These are phyloP conservation scores for Holothuria glaberrima DNA, from an alignment of 35 echinoderm and acorn worm genomes.

Conservation along the genomic window DNA sequence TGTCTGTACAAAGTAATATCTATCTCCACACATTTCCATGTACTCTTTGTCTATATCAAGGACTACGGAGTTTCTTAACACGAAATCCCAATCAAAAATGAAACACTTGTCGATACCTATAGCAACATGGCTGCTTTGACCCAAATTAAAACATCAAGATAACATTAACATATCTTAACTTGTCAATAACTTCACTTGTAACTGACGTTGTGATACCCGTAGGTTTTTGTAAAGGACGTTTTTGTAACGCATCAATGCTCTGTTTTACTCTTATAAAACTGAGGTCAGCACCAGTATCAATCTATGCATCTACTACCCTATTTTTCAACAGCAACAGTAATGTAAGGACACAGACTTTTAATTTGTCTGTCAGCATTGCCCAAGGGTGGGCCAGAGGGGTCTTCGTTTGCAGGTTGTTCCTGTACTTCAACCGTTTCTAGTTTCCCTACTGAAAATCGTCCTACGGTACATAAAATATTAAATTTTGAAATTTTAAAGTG, in stretches of 20 bases:
- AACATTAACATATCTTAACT: background rate
- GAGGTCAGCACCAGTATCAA: too few species aligned
- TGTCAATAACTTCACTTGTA: too few species aligned
- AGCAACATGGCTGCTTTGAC: background rate
- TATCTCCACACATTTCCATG: background rate
- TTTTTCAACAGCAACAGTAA: background rate
- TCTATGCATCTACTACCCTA: background rate
- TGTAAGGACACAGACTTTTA: background rate
- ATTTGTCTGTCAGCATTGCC: background rate
- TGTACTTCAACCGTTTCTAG: background rate
- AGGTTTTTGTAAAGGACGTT: background rate
- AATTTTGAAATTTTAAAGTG: too few species aligned
- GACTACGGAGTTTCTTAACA: background rate
- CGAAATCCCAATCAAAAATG: background rate
- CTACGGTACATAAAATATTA: too few species aligned
- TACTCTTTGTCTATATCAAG: background rate
- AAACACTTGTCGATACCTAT: background rate
- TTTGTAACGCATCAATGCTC: background rate
- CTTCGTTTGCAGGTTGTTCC: background rate
- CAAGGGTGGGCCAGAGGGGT: background rate
- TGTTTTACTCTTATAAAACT: background rate
- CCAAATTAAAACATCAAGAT: background rate
- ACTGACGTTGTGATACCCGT: background rate
- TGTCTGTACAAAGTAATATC: too few species aligned
- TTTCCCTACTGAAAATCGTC: background rate